Conservation (phyloP, 2,113 vertebrate genomes). For the Atlantisia rogersi region DNA sequence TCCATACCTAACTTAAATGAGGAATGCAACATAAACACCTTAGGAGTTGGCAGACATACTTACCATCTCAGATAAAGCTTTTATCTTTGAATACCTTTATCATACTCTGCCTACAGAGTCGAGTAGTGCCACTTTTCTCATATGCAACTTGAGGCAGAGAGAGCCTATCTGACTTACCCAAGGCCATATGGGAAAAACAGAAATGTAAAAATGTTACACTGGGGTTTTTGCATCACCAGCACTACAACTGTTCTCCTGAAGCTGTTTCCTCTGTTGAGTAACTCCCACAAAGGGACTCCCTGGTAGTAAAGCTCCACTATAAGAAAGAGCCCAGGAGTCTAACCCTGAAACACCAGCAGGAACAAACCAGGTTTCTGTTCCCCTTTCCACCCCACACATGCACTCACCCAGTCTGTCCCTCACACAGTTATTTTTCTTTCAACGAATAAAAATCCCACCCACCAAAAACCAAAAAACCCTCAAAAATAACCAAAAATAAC, state of each 20-base stretch:
- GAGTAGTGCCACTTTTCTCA: not conserved
- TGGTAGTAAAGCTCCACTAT: not conserved
- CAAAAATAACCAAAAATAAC: too few relatives aligned
- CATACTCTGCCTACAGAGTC: not conserved
- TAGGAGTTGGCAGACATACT: not conserved
- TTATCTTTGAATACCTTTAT: not conserved
- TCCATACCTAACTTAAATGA: not conserved
- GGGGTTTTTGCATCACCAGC: not conserved
- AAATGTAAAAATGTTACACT: not conserved
- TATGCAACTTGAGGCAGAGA: not conserved
- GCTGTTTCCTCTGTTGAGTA: not conserved
- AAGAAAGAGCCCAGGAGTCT: not conserved
- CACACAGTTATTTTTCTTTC: not conserved
- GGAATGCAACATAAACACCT: not conserved
- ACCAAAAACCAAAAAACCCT: too few relatives aligned
- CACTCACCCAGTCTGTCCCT: not conserved
- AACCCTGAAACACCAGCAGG: not conserved
- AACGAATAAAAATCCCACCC: not conserved
- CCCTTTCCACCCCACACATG: fast-evolving
- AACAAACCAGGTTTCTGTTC: not conserved
- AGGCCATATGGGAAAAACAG: not conserved
- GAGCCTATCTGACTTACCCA: not conserved
- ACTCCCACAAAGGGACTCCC: not conserved
- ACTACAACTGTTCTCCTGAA: not conserved
- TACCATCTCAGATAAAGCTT: not conserved